Base-by-base conservation (phyloP, 2,797 vertebrate genomes). In the Pagetopsis macropterus region DNA sequence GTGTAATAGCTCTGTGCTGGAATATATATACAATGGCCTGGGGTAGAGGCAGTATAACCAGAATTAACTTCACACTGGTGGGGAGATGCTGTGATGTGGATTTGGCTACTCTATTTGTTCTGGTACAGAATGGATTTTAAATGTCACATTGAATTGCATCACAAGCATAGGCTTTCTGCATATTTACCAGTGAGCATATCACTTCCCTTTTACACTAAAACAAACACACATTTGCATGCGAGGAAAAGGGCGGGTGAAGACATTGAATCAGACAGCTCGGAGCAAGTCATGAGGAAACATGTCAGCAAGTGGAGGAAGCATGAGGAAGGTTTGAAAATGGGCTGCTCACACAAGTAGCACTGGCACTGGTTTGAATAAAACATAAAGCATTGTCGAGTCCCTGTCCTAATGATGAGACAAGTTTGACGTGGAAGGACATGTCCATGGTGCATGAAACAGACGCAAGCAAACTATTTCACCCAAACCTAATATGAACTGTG, bases 11-110 rank as follows among this genome's bases (percentile, higher is more conserved):
- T 80, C 65, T 52, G 37, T 65, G 62, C 51, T 75, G 66, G 66
- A 83, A 72, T 86, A 79, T 70, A 84, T 80, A 84, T 90, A 85
- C 81, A 85, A 76, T 71, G 64, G 78, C 86, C 83, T 50, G 48
- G 16, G 75, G 83, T 81, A 68, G 60, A 84, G 75, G 74, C 60
- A 67, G 75, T n/a, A 60, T 27, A 69, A 77, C 61, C 45, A 67
- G 27, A 75, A 84, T 48, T 85, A 80, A 84, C 76, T 44, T 78
- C 70, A 76, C 45, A 76, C 54, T 0, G 1, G 45, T 50, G 51
- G 59, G 77, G 61, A 77, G 61, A 40, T 67, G 63, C 33, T 67
- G 71, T 27, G 57, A 76, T 82, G 74, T 52, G 69, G 54, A 75
- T 83, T 67, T 60, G 62, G 81, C 65, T 55, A 31, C 19, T 67